A percentile compares a stretch with the other conserved stretches of the same genome.
Evolutionary conservation across 92 coral and sea anemone genomes (phyloP).

Genomic region (Epizoanthus illoricatus): DNA sequence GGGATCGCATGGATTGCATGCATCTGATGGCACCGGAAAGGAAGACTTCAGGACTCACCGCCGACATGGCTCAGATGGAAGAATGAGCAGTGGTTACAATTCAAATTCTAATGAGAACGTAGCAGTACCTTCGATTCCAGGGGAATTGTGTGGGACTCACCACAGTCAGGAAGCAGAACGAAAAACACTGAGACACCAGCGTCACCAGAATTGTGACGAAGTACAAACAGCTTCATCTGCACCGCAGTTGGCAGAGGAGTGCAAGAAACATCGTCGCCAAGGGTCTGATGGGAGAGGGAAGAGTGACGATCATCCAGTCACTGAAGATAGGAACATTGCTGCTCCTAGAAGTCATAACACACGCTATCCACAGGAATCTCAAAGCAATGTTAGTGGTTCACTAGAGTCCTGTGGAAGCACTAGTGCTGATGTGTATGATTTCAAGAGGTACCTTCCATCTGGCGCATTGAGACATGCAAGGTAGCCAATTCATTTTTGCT

Average conservation of each 20-base stretch:
- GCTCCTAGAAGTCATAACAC: constrained; percentile 3
- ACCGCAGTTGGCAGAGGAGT: neutral
- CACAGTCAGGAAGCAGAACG: neutral
- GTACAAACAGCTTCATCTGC: neutral
- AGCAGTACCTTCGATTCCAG: neutral
- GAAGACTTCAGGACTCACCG: neutral
- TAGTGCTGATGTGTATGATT: constrained; percentile 18
- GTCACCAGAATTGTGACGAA: neutral
- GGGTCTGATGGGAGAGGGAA: neutral
- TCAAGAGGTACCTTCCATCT: constrained; percentile 28
- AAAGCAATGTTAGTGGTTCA: neutral
- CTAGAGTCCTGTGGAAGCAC: constrained; percentile 8
- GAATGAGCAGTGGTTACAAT: constrained; percentile 26
- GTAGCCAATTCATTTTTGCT: neutral
- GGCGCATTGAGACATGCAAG: constrained; percentile 1
- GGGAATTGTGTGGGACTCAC: neutral
- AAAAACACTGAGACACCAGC: neutral
- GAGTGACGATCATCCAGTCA: neutral
- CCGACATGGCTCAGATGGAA: constrained; percentile 25
- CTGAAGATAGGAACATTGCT: neutral
- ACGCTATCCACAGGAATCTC: constrained; percentile 2
- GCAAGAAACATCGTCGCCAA: constrained; percentile 6
- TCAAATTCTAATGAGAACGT: constrained; percentile 28
- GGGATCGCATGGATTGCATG: neutral
- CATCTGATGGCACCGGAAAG: neutral